Conservation (phyloP, 2,888 invertebrate genomes). For the Dysmachus trigonus region DNA sequence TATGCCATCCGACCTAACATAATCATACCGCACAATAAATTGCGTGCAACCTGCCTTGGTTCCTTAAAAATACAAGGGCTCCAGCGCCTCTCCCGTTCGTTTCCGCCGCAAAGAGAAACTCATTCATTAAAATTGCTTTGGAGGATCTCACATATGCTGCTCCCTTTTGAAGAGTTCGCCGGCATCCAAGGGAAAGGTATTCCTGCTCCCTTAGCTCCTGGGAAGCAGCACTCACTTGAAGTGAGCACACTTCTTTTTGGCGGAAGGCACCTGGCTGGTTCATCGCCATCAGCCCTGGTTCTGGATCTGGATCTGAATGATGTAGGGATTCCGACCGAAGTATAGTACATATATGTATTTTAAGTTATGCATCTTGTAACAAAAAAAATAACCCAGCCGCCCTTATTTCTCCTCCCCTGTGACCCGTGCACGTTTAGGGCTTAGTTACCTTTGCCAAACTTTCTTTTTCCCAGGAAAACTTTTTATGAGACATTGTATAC, state of each 20-base stretch:
- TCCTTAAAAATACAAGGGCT: background rate
- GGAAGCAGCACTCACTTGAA: conserved; percentile 19
- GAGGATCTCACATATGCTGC: background rate
- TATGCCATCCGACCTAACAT: conserved; percentile 21
- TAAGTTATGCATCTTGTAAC: conserved; percentile 24
- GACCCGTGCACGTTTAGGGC: background rate
- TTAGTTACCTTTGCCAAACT: conserved; percentile 22
- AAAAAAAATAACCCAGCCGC: background rate
- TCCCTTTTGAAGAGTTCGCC: background rate
- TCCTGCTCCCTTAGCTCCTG: background rate
- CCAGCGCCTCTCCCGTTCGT: background rate
- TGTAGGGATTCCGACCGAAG: background rate
- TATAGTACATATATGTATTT: no score
- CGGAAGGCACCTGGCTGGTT: conserved; percentile 13
- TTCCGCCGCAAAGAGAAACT: no score
- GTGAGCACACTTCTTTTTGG: conserved; percentile 23
- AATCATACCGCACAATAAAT: conserved; percentile 10
- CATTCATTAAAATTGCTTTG: conserved; percentile 26
- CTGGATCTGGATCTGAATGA: background rate
- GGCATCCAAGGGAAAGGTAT: background rate
- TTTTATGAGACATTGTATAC: conserved; percentile 24
- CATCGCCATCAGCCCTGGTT: background rate
- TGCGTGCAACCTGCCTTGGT: conserved; percentile 30
- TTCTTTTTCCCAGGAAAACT: background rate
- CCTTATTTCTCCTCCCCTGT: background rate